Evolutionary conservation across 2,113 vertebrate genomes (phyloP).

Genomic region (Taurulus bubalis): DNA sequence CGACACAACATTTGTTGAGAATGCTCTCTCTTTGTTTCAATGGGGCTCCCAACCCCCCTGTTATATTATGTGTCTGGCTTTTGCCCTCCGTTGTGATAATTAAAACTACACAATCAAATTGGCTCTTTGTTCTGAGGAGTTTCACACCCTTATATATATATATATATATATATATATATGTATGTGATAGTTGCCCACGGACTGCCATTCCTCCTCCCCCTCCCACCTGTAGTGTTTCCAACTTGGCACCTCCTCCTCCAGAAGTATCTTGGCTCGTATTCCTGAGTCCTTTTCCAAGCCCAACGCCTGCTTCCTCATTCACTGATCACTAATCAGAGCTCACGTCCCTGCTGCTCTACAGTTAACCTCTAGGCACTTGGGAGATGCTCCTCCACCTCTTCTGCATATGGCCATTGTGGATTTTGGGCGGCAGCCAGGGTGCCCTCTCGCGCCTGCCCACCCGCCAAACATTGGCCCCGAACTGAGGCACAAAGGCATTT

Average conservation of each 20-base stretch:
- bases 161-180: not conserved
- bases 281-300: constrained; percentile 37
- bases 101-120: constrained; percentile 25
- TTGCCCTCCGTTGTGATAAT: constrained; percentile 22
- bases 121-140: constrained; percentile 14
- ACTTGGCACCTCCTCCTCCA: constrained; percentile 52
- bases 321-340: constrained; percentile 68
- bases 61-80: constrained; percentile 14
- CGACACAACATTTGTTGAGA: not conserved
- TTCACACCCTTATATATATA: constrained; percentile 31
- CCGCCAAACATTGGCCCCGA: constrained; percentile 34
- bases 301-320: constrained; percentile 32
- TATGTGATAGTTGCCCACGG: constrained; percentile 24
- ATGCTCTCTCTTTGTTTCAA: constrained; percentile 13
- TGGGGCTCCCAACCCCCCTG: not conserved
- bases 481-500: constrained; percentile 63
- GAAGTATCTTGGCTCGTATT: constrained; percentile 60
- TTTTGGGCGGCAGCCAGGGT: constrained; percentile 73
- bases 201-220: constrained; percentile 5
- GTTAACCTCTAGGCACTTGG: constrained; percentile 71
- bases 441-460: constrained; percentile 41
- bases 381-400: constrained; percentile 56
- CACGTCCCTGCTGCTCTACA: constrained; percentile 55
- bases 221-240: constrained; percentile 50
- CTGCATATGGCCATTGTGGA: constrained; percentile 63